Base-by-base conservation (phyloP, 2,113 vertebrate genomes). In the Corynorhinus townsendii region DNA sequence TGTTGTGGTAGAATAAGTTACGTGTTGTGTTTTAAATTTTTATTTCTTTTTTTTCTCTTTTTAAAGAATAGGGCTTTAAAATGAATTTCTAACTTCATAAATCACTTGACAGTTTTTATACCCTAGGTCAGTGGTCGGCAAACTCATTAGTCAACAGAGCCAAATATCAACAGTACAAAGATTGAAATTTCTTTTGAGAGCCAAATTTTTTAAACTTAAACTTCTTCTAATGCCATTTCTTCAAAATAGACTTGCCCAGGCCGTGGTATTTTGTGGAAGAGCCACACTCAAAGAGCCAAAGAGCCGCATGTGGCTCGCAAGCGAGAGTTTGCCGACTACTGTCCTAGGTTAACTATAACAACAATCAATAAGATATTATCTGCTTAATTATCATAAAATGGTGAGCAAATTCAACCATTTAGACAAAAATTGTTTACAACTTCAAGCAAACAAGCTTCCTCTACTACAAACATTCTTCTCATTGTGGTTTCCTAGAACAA, bases 61-160 rank as follows among this genome's bases (percentile, higher is more conserved):
- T 64, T 35, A 24, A 52, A 84, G 14, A 86, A 33, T 24, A 91
- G 1, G 10, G 5, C 43, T 92, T 89, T 80, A 73, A 94, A 89
- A 91, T 89, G 10, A 26, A 64, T 84, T 93, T 91, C 35, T 80
- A 59, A 80, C 49, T 87, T 62, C 81, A 88, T 90, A 82, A 93
- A 79, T 76, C 26, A 68, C 22, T 66, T 89, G 20, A 89, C 7
- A 88, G 6, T 8, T 81, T 84, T 92, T 86, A 90, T 95, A 12
- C 2, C 5, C 7, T 92, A 11, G 22, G 28, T 95, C 38, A 40
- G 38, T 40, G 38, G 38, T 40, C 38, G 38, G 38, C 38, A 40
- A 40, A 40, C 38, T 40, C 4, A 40, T 40, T 40, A 40, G 38
- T 40, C 38, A 40, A 40, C 38, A 40, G 38, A 40, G 38, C 38